Percentiles rank a stretch among this genome's conserved stretches.
These are phyloP conservation scores for Andrena fulva DNA, from an alignment of 2,888 invertebrate genomes.

Conservation along the genomic window DNA sequence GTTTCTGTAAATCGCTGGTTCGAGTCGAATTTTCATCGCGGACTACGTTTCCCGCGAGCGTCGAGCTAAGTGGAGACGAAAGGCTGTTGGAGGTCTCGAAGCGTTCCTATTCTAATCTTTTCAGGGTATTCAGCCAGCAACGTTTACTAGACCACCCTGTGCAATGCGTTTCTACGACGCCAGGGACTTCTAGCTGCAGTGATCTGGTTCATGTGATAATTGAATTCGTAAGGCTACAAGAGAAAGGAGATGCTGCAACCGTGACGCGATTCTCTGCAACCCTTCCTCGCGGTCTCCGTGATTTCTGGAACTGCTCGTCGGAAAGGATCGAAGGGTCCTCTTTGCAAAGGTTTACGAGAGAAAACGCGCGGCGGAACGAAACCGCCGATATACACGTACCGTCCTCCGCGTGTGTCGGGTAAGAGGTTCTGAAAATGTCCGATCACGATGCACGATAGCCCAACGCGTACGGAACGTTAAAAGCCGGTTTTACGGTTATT, in stretches of 20 bases:
- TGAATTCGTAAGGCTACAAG: no score
- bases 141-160: no score
- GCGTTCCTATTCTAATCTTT: no score
- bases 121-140: no score
- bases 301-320: slow-evolving; percentile 1
- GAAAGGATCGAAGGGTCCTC: slow-evolving; percentile 38
- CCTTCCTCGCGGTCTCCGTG: neutral
- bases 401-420: slow-evolving; percentile 51
- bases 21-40: neutral
- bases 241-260: neutral
- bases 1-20: slow-evolving; percentile 26
- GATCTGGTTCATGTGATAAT: no score
- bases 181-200: no score
- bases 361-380: slow-evolving; percentile 63
- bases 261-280: neutral
- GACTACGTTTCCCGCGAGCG: neutral
- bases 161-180: no score
- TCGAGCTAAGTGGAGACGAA: no score
- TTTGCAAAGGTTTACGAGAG: slow-evolving; percentile 62
- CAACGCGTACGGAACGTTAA: slow-evolving; percentile 75
- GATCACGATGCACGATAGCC: slow-evolving; percentile 74
- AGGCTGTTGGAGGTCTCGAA: no score
- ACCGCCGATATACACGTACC: slow-evolving; percentile 43
- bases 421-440: slow-evolving; percentile 75
- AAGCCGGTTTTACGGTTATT: slow-evolving; percentile 79